phyloP scores from a whole-genome alignment of 2,113 vertebrate species.

The Rhinoptilus africanus region DNA sequence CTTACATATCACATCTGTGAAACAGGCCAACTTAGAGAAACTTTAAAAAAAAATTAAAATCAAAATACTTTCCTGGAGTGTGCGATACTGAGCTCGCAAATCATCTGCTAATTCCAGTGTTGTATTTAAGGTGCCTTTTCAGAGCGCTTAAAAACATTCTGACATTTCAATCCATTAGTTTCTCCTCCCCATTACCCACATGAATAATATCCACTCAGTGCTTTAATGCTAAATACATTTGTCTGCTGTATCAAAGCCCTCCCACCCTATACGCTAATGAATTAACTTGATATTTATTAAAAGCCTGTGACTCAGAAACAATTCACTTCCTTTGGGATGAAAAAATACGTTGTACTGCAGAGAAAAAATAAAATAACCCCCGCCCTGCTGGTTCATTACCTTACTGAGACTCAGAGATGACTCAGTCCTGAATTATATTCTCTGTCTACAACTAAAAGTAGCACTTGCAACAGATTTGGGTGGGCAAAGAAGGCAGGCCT shows the following conservation, averaged over 20 bases:
- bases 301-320: slow-evolving; percentile 19
- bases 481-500: not conserved
- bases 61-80: not conserved
- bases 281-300: slow-evolving; percentile 42
- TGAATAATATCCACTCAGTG: not conserved
- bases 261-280: not conserved
- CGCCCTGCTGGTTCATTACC: not conserved
- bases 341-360: not conserved
- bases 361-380: not conserved
- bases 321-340: not conserved
- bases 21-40: not conserved
- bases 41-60: not conserved
- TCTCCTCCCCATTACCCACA: not conserved
- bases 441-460: not conserved
- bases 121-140: not conserved
- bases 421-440: not conserved
- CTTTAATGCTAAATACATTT: not conserved
- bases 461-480: not conserved
- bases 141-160: slow-evolving; percentile 6
- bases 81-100: not conserved
- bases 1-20: not conserved
- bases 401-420: not conserved
- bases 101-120: not conserved
- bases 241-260: slow-evolving; percentile 4
- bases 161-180: not conserved